Base-by-base conservation (phyloP, 2,797 vertebrate species). In the Helostoma temminkii region DNA sequence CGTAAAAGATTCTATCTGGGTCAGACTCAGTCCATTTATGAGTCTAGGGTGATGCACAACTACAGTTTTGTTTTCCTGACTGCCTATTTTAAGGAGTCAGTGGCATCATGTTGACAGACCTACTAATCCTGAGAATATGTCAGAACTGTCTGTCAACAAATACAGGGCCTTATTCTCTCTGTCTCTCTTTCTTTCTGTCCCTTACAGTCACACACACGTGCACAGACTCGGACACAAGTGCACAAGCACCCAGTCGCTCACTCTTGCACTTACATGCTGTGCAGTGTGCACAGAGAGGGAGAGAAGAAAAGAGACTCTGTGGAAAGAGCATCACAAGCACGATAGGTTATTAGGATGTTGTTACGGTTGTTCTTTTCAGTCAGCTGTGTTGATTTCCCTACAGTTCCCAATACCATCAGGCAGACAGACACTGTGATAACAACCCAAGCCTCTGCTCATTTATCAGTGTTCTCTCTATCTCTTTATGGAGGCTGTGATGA, bases 81-180 rank as follows among this genome's bases (percentile, higher is more conserved):
- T 79, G 57, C 80, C 74, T 92, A 89, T 92, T 90, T 93, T 88
- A 86, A 86, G 88, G 81, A 82, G 62, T 68, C 34, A 11, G 66
- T 76, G 76, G 81, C 71, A 85, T 85, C 75, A 79, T 78, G 73
- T 82, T 84, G 76, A 80, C 80, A 80, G 76, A 80, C 65, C 66
- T 53, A 56, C 80, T 90, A 86, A 92, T 91, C 88, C 90, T 71
- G 66, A 62, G 66, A 81, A 86, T 76, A 79, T 85, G 86, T 88
- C 56, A 81, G 76, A 75, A 68, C 55, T 83, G 83, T 75, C 80
- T 80, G 78, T 85, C 73, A 79, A 78, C 81, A 88, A 82, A 75
- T 63, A 83, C 58, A 45, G 16, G 52, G 32, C 71, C 47, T 66
- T 32, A 43, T 37, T 54, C 50, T 49, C 52, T 64, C 32, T 41